Conservation (phyloP, 1,140 invertebrate genomes). For the Zaprionus inermis region DNA sequence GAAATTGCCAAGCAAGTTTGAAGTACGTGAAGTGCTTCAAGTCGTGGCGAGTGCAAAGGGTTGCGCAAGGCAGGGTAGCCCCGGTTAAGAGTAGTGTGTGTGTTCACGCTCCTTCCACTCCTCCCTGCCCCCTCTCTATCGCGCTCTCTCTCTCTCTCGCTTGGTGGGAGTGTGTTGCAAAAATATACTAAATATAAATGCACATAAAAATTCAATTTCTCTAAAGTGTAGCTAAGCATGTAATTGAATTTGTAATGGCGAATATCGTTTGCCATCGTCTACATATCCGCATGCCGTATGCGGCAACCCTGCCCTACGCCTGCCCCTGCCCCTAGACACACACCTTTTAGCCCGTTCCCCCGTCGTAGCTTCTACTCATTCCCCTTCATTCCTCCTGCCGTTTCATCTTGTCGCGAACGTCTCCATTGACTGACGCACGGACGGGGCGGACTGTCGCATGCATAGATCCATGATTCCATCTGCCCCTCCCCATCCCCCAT, state of each 20-base stretch:
- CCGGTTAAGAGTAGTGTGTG: too few species aligned
- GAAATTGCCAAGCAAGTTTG: conserved; percentile 40
- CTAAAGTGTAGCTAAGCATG: conserved; percentile 82
- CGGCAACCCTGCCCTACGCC: background rate
- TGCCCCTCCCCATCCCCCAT: conserved; percentile 10
- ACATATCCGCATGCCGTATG: conserved; percentile 20
- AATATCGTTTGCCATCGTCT: conserved; percentile 70
- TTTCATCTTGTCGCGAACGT: conserved; percentile 64
- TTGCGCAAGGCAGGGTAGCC: background rate
- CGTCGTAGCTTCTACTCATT: background rate
- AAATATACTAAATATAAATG: conserved; percentile 82
- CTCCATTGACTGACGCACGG: conserved; percentile 47
- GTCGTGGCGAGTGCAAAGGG: conserved; percentile 5
- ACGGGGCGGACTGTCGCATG: conserved; percentile 34
- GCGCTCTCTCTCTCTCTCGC: background rate
- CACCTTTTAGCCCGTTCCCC: background rate
- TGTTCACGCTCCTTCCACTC: too few species aligned
- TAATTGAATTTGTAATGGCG: conserved; percentile 82
- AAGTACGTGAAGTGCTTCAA: conserved; percentile 12
- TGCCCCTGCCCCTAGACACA: background rate
- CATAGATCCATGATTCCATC: conserved; percentile 39
- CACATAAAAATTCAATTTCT: conserved; percentile 83
- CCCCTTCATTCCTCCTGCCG: conserved; percentile 13
- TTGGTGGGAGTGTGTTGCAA: conserved; percentile 49
- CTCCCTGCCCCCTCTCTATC: background rate